These are phyloP conservation scores for Tonatia bakeri DNA, from an alignment of 2,113 vertebrate genomes.

Conservation along the genomic window DNA sequence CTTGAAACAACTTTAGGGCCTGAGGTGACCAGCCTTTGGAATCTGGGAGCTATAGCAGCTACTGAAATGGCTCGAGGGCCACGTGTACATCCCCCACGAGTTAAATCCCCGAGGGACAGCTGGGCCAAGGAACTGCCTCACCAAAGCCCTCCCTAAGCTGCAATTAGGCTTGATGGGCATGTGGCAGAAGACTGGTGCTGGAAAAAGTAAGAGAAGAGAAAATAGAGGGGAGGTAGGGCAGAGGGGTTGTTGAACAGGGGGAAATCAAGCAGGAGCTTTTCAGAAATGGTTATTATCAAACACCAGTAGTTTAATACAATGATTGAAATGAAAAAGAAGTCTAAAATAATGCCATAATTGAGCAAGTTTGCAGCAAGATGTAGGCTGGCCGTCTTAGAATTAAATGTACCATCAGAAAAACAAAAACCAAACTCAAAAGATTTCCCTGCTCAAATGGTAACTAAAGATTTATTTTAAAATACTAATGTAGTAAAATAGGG, in stretches of 20 bases:
- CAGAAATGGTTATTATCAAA: conserved; percentile 47
- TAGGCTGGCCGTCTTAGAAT: conserved; percentile 12
- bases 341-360: not conserved
- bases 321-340: not conserved
- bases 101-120: conserved; percentile 71
- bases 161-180: conserved; percentile 85
- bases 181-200: conserved; percentile 79
- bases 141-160: conserved; percentile 78
- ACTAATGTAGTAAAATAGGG: not conserved
- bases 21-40: conserved; percentile 76
- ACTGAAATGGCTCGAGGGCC: conserved; percentile 82
- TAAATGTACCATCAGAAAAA: not conserved
- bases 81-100: conserved; percentile 72
- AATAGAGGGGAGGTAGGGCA: conserved; percentile 45
- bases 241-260: not conserved
- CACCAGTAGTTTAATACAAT: conserved; percentile 1
- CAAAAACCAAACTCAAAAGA: not conserved
- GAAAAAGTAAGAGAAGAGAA: conserved; percentile 63
- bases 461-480: conserved; percentile 18
- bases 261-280: conserved; percentile 59
- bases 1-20: conserved; percentile 78
- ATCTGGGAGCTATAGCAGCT: conserved; percentile 63
- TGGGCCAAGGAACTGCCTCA: conserved; percentile 68
- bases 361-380: conserved; percentile 32
- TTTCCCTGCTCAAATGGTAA: not conserved